Base-by-base conservation (phyloP, 2,113 vertebrate species). In the Todiramphus saurophagus region DNA sequence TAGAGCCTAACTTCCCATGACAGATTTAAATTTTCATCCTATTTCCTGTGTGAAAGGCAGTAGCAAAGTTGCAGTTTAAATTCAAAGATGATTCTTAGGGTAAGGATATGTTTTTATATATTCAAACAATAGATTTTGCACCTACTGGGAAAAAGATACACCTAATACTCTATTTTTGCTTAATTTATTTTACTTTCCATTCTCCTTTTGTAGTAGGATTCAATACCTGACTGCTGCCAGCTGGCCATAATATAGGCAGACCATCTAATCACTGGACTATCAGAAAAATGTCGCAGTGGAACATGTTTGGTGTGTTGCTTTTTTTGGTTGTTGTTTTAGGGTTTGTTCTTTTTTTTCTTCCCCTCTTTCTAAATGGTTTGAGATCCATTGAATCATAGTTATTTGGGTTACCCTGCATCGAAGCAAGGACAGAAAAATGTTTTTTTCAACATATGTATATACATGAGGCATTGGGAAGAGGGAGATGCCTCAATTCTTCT, bases 251-350 rank as follows among this genome's bases (percentile, higher is more conserved):
- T 44, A 62, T 13, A 76, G 41, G 13, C 23, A 82, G 31, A 35
- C 68, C 66, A 43, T 16, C 43, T 66, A 48, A 66, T 68, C 17
- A 58, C 60, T 16, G 2, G 2, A 60, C 44, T 70, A 85, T 30
- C 35, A 83, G 53, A 82, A 91, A 78, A 84, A 10, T 66, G 15
- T n/a, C 23, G 53, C 50, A 62, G 23, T 41, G 21, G 10, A 60
- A 73, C 6, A 31, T 1, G 2, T 39, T 51, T 59, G 4, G 12
- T 0, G 0, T 8, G 11, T 51, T 51, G 50, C 23, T 68, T 64
- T 33, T 43, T 83, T 37, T 46, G 7, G 44, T 46, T 46, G 46
- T 50, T 50, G 21, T 23, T 50, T 50, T 46, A 17, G 48, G 15
- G 43, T 15, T 50, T 50, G 23, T 50, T 24, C 24, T 11, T 11